These are phyloP conservation scores for Pollenia griseotomentosa DNA, from an alignment of 2,888 invertebrate genomes.

Conservation along the genomic window DNA sequence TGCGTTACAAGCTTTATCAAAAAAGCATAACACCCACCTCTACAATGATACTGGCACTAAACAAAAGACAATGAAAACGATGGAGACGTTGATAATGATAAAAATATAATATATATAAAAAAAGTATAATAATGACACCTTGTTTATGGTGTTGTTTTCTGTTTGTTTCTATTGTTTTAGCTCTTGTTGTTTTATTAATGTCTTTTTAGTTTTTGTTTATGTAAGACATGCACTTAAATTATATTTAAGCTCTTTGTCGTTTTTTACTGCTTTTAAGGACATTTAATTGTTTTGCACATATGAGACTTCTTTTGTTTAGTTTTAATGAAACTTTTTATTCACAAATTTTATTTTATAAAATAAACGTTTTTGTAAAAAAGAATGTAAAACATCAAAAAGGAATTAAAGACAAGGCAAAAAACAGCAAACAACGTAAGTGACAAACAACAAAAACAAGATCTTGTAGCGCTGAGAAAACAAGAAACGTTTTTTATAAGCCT, in stretches of 20 bases:
- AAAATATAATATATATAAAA: not conserved
- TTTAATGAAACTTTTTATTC: not conserved
- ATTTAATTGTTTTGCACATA: slow-evolving; percentile 15
- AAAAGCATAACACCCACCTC: not conserved
- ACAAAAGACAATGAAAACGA: not conserved
- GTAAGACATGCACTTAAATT: slow-evolving; percentile 33
- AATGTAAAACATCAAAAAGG: not conserved
- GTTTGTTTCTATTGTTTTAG: not conserved
- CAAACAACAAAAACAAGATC: too few species aligned
- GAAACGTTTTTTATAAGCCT: too few species aligned
- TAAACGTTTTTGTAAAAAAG: not conserved
- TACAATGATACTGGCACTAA: not conserved
- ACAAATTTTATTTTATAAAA: not conserved
- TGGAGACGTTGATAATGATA: slow-evolving; percentile 12
- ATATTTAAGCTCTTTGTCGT: not conserved
- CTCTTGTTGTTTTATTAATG: slow-evolving; percentile 4
- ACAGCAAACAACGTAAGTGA: too few species aligned
- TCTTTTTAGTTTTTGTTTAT: not conserved
- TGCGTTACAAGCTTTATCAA: too few species aligned
- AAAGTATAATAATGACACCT: slow-evolving; percentile 34
- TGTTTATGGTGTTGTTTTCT: slow-evolving; percentile 43
- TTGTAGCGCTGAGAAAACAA: too few species aligned
- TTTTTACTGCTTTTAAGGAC: not conserved
- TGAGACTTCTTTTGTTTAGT: not conserved
- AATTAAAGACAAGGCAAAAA: too few species aligned